A percentile compares a stretch with the other conserved stretches of the same genome.
phyloP scores from a whole-genome alignment of 2,113 vertebrate genomes.

The Turdus rufiventris region DNA sequence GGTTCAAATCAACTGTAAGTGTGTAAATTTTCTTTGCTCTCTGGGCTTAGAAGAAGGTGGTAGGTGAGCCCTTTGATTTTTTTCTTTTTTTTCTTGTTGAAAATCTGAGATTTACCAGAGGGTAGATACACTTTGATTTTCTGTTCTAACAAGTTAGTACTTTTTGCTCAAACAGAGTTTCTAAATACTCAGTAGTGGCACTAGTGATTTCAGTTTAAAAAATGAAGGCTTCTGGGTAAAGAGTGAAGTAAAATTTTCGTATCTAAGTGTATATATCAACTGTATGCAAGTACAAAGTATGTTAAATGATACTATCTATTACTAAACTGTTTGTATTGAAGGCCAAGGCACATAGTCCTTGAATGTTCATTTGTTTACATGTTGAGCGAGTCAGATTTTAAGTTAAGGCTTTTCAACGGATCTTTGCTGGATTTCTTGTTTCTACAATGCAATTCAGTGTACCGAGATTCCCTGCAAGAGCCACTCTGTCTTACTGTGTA shows the following conservation, averaged over 20 bases:
- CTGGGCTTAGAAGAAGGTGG: not conserved
- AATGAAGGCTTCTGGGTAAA: not conserved
- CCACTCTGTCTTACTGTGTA: not conserved
- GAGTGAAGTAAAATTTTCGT: not conserved
- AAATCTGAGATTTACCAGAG: not conserved
- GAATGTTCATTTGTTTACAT: not conserved
- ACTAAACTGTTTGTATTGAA: slow-evolving; percentile 7
- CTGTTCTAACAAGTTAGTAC: not conserved
- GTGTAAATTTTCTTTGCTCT: not conserved
- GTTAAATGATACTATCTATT: not conserved
- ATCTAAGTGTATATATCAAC: not conserved
- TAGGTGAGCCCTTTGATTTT: not conserved
- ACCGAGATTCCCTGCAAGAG: not conserved
- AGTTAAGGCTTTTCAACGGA: not conserved
- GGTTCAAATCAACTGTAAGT: not conserved
- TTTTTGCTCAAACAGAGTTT: not conserved
- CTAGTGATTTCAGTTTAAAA: not conserved
- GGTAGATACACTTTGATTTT: not conserved
- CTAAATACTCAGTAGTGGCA: not conserved
- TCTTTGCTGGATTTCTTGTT: not conserved
- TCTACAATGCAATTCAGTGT: not conserved
- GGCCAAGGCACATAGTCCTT: slow-evolving; percentile 1
- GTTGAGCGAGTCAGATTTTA: not conserved
- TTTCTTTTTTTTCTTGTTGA: not conserved
- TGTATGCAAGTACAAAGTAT: not conserved